phyloP scores from a whole-genome alignment of 2,888 invertebrate species.

The Cremastobaeus sp. region DNA sequence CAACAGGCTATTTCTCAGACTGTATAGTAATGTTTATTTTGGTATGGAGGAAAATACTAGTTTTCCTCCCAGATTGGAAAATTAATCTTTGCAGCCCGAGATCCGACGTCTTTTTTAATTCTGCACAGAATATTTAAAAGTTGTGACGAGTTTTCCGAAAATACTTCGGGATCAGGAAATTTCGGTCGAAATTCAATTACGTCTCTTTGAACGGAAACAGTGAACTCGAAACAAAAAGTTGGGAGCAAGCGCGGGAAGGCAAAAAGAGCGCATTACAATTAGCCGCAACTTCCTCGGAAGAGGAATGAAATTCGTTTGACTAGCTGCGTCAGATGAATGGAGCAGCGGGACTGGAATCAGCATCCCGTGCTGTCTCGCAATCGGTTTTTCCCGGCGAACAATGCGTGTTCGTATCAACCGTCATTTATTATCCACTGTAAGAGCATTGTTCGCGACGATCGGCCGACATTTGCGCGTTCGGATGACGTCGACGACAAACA shows the following conservation, averaged over 20 bases:
- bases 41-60: too few relatives aligned
- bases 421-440: conserved; percentile 47
- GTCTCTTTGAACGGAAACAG: too few relatives aligned
- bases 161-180: too few relatives aligned
- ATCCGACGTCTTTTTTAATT: too few relatives aligned
- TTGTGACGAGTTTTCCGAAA: too few relatives aligned
- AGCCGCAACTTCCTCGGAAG: conserved; percentile 21
- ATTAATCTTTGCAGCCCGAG: too few relatives aligned
- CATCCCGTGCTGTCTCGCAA: conserved; percentile 14
- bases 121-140: too few relatives aligned
- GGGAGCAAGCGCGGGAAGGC: background rate
- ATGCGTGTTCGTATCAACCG: conserved; percentile 41
- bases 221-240: background rate
- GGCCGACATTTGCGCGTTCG: conserved; percentile 50
- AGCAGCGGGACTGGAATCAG: conserved; percentile 34
- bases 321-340: conserved; percentile 24
- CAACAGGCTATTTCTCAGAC: too few relatives aligned
- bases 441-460: conserved; percentile 50
- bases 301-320: conserved; percentile 41
- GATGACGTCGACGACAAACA: conserved; percentile 54
- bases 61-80: too few relatives aligned
- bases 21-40: too few relatives aligned
- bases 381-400: conserved; percentile 33
- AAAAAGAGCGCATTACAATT: conserved; percentile 19
- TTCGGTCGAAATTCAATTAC: too few relatives aligned